A percentile compares a stretch with the other conserved stretches of the same genome.
phyloP scores from a whole-genome alignment of 2,888 invertebrate species.

The Harpagoxenus sublaevis region DNA sequence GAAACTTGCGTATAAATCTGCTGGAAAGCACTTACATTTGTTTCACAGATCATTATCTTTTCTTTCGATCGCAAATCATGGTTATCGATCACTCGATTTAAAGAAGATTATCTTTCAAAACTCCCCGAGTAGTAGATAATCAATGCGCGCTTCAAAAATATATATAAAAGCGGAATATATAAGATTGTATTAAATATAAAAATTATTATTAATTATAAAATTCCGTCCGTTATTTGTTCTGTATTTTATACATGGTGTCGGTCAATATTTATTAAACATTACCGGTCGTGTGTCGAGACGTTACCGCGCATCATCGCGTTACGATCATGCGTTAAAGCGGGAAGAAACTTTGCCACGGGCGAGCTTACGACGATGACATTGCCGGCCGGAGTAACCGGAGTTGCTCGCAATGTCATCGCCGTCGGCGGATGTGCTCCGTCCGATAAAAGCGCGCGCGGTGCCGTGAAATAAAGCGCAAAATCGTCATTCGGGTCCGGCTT shows the following conservation, averaged over 20 bases:
- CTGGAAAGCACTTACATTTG: too few relatives aligned
- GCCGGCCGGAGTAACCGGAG: neutral
- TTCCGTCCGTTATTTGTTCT: neutral
- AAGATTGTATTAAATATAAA: too few relatives aligned
- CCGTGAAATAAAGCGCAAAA: constrained; percentile 41
- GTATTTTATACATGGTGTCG: neutral
- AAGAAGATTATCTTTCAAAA: too few relatives aligned
- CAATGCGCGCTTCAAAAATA: too few relatives aligned
- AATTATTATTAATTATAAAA: neutral
- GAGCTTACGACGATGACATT: constrained; percentile 57
- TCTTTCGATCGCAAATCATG: too few relatives aligned
- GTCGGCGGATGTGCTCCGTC: constrained; percentile 54
- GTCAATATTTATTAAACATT: neutral
- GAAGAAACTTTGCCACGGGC: constrained; percentile 44
- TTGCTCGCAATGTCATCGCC: constrained; percentile 18
- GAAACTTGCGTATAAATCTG: too few relatives aligned
- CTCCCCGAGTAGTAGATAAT: too few relatives aligned
- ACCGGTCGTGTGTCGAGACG: constrained; percentile 34
- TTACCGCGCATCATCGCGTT: constrained; percentile 57
- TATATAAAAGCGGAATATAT: too few relatives aligned
- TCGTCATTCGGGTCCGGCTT: constrained; percentile 43
- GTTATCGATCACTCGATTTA: too few relatives aligned
- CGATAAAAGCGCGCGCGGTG: constrained; percentile 54
- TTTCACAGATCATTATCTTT: too few relatives aligned
- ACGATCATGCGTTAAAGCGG: constrained; percentile 64